Percentiles rank a stretch among this genome's conserved stretches.
Evolutionary conservation across 2,797 vertebrate genomes (phyloP).

Genomic region (Darevskia mixta): DNA sequence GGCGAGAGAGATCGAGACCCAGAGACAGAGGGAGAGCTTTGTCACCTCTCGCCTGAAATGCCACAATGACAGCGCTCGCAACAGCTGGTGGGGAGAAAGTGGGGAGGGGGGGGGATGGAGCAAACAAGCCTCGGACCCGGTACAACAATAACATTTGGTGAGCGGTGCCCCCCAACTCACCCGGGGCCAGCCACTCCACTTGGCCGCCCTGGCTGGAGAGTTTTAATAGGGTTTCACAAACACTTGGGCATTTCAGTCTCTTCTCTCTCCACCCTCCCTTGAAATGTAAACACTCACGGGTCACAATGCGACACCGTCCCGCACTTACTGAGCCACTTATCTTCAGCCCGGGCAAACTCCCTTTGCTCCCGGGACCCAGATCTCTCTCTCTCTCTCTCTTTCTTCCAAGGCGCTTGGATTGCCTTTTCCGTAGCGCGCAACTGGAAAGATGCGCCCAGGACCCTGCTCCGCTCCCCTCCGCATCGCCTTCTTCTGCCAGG

Average conservation of each 20-base stretch:
- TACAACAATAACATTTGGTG: constrained; percentile 50
- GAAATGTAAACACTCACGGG: constrained; percentile 18
- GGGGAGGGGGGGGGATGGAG: not conserved
- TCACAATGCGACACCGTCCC: constrained; percentile 47
- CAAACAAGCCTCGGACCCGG: constrained; percentile 23
- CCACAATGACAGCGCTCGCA: constrained; percentile 52
- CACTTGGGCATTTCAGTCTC: not conserved
- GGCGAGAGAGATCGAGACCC: constrained; percentile 49
- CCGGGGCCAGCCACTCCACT: not conserved
- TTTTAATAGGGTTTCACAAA: constrained; percentile 12
- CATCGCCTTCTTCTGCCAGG: not conserved
- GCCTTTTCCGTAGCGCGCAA: not conserved
- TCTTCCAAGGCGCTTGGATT: too few relatives aligned
- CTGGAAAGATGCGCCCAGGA: not conserved
- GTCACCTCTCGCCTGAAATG: constrained; percentile 56
- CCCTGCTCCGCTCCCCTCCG: not conserved
- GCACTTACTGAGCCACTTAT: constrained; percentile 16
- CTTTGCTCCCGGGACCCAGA: not conserved
- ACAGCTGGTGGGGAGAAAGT: constrained; percentile 58
- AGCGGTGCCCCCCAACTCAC: not conserved
- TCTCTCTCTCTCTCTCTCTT: not conserved
- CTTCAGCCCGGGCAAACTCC: not conserved
- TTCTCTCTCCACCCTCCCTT: not conserved
- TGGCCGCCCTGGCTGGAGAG: not conserved
- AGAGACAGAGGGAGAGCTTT: constrained; percentile 40